Percentiles rank a stretch among this genome's conserved stretches.
Conservation (phyloP, 1,140 invertebrate species). For the Zaprionus africanus region DNA sequence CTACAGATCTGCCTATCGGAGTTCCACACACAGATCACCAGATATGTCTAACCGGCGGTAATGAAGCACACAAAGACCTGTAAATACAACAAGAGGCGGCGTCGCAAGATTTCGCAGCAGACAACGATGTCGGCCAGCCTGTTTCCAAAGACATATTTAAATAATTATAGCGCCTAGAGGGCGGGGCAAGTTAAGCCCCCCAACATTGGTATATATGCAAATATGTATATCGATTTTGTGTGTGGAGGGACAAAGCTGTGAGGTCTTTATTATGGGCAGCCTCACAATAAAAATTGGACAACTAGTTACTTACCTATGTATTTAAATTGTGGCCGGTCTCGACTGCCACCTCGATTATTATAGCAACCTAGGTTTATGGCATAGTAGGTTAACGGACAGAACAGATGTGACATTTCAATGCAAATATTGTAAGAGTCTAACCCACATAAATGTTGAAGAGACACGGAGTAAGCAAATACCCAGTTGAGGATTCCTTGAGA, state of each 20-base stretch:
- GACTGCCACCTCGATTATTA: constrained; percentile 32
- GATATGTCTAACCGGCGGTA: constrained; percentile 88
- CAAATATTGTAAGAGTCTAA: constrained; percentile 54
- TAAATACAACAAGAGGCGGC: constrained; percentile 78
- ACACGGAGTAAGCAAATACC: constrained; percentile 29
- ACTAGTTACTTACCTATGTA: constrained; percentile 49
- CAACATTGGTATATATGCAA: constrained; percentile 4
- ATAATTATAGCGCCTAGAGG: constrained; percentile 59
- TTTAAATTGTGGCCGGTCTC: constrained; percentile 6
- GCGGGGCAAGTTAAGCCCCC: constrained; percentile 6
- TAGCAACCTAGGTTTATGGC: constrained; percentile 46
- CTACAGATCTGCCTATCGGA: constrained; percentile 94
- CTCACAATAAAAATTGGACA: constrained; percentile 15
- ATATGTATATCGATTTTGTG: not conserved
- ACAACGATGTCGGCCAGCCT: constrained; percentile 62
- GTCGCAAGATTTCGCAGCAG: constrained; percentile 72
- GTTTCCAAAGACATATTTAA: constrained; percentile 82
- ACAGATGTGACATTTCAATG: constrained; percentile 78
- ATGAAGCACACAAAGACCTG: constrained; percentile 79
- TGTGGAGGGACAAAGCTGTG: not conserved
- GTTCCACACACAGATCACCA: constrained; percentile 91
- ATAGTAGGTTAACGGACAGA: constrained; percentile 46
- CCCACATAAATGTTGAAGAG: constrained; percentile 33
- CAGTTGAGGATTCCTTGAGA: constrained; percentile 38
- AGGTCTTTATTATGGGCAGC: not conserved